Base-by-base conservation (phyloP, 2,888 invertebrate genomes). In the Sminthurides aquaticus region DNA sequence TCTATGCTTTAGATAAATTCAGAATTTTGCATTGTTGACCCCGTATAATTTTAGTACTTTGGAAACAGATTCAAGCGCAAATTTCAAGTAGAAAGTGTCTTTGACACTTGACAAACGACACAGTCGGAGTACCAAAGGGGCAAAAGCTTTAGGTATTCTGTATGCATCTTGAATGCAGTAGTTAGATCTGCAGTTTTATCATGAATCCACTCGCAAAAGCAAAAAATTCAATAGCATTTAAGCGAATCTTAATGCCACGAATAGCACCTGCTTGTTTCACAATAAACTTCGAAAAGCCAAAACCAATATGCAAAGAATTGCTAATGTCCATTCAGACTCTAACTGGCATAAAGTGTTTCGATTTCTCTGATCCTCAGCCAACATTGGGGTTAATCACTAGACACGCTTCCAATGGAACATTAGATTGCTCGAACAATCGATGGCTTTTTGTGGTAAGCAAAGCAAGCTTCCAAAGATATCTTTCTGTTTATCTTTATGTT, bases 231-330 rank as follows among this genome's bases (percentile, higher is more conserved):
- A 0, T 85, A 87, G n/a, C n/a, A n/a, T n/a, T 0, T 95, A 91
- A 79, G 87, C 89, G 1, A 84, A 86, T 24, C 80, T 94, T 56
- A 89, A 86, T 68, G 85, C 87, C 62, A 85, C 87, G 74, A 97
- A 97, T 81, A 94, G 93, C 71, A 88, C 94, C 95, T 0, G 96
- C 96, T 0, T 90, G 89, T 77, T 97, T 95, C 80, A 89, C 89
- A 2, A 79, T 92, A 66, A 86, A 86, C 68, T 82, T 97, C 58
- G 89, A 88, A 61, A 87, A 89, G 76, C 90, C 92, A 1, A 86
- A 90, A 80, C 93, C 95, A 0, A 85, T 96, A 72, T 91, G 93
- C 75, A 81, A 87, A 28, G 86, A 86, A 24, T 81, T 93, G 43
- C 83, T 93, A 29, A 83, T 84, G 72, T 82, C 84, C 74, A 86